Base-by-base conservation (phyloP, 2,797 vertebrate genomes). In the Pantherophis alleghaniensis region DNA sequence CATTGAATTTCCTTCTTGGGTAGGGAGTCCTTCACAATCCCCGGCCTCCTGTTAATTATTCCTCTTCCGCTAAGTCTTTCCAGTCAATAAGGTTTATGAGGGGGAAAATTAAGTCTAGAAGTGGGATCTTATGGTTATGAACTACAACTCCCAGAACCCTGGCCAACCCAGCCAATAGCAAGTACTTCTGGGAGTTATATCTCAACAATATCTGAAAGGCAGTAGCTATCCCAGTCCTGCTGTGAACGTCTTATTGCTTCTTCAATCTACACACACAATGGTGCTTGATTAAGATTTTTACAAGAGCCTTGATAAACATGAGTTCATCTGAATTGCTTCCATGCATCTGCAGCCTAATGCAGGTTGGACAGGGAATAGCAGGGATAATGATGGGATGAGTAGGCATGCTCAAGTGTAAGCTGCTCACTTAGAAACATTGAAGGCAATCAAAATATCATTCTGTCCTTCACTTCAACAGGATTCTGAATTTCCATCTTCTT, bases 41-140 rank as follows among this genome's bases (percentile, higher is more conserved):
- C 61, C 10, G 59, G 86, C 91, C 86, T 2, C 0, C 89, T 88
- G 57, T 96, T 95, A 96, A 96, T 97, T 96, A 96, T 93, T 69
- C 74, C 56, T 91, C 60, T 69, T 89, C 91, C 42, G 4, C 47
- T 89, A 60, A 60, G 37, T 88, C 24, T 51, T 22, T 60, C 53
- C 94, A 91, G 2, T 42, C 61, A 92, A 18, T 37, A 94, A 94
- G 10, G n/a, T 51, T 94, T 94, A 93, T 1, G 24, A 92, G 55
- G 28, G 28, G 53, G n/a, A 24, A 37, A 87, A 16, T 22, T 42
- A 32, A 94, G 93, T 87, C 22, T 22, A 83, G 79, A 83, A 83
- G 10, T 83, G 79, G 37, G 10, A 83, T 47, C 79, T 24, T 47
- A 47, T 83, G 79, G 22, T 47, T 47, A 83, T 83, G 42, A 83